Percentiles rank a stretch among this genome's conserved stretches.
Evolutionary conservation across 2,888 invertebrate species (phyloP).

Genomic region (Gymnosoma rotundatum): DNA sequence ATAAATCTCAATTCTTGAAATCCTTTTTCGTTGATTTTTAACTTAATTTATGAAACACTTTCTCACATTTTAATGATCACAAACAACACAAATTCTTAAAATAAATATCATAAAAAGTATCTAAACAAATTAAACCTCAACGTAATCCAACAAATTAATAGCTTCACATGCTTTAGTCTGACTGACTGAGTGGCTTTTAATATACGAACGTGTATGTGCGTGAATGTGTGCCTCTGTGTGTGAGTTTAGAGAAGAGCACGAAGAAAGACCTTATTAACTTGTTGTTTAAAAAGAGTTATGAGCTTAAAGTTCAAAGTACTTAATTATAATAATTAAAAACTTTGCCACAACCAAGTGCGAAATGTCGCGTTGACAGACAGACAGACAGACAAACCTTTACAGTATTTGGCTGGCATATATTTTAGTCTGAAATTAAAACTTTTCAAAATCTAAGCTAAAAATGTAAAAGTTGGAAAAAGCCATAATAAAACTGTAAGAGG

Average conservation of each 20-base stretch:
- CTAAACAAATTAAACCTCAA: constrained; percentile 70
- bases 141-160: constrained; percentile 72
- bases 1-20: constrained; percentile 62
- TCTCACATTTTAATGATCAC: not conserved
- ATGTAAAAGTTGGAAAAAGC: constrained; percentile 6
- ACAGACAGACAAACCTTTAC: not conserved
- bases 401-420: constrained; percentile 35
- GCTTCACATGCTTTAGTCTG: constrained; percentile 51
- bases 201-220: not conserved
- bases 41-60: constrained; percentile 29
- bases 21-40: not conserved
- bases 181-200: not conserved
- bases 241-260: not conserved
- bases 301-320: constrained; percentile 73
- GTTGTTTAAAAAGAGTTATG: constrained; percentile 67
- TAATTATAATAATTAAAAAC: constrained; percentile 75
- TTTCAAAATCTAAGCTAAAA: constrained; percentile 25
- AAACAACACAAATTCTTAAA: constrained; percentile 22
- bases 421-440: not conserved
- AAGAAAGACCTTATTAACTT: constrained; percentile 51
- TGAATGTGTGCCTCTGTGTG: not conserved
- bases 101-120: constrained; percentile 54
- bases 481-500: not conserved
- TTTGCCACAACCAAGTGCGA: constrained; percentile 72
- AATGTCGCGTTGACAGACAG: constrained; percentile 72